Conservation (phyloP, 2,797 vertebrate species). For the Pseudochaenichthys georgianus region DNA sequence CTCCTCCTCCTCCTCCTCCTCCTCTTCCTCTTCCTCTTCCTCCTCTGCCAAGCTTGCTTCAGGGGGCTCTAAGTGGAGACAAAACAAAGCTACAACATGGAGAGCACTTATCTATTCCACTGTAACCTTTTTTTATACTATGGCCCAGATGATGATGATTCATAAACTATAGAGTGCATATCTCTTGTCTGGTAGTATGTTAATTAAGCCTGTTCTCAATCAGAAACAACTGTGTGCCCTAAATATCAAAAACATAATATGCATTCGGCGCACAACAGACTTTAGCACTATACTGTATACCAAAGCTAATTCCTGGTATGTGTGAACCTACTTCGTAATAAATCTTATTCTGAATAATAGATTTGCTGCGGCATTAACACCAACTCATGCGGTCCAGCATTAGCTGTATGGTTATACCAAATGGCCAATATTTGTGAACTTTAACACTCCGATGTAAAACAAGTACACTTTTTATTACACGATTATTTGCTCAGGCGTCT, state of each 20-base stretch:
- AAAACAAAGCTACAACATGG: slow-evolving; percentile 37
- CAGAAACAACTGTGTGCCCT: slow-evolving; percentile 27
- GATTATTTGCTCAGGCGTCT: too few species aligned
- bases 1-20: slow-evolving; percentile 80
- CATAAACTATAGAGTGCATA: slow-evolving; percentile 9
- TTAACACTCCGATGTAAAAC: too few species aligned
- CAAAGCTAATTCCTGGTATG: too few species aligned
- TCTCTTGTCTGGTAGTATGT: slow-evolving; percentile 25
- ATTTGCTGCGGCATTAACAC: background rate
- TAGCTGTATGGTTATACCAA: too few species aligned
- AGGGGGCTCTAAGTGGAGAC: slow-evolving; percentile 84
- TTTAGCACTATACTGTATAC: slow-evolving; percentile 11
- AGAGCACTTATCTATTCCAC: slow-evolving; percentile 36
- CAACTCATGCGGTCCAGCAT: too few species aligned
- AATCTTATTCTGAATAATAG: slow-evolving; percentile 1
- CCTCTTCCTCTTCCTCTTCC: slow-evolving; percentile 66
- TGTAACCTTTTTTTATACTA: background rate
- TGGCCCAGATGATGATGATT: slow-evolving; percentile 18
- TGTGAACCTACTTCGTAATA: too few species aligned
- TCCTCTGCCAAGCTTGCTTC: slow-evolving; percentile 77
- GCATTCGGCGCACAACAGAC: slow-evolving; percentile 25
- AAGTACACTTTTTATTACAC: too few species aligned
- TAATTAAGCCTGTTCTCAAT: slow-evolving; percentile 45
- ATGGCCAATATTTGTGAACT: too few species aligned
- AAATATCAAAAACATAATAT: slow-evolving; percentile 43